Evolutionary conservation across 2,888 invertebrate genomes (phyloP).

Genomic region (Caenorhabditis sulstoni): DNA sequence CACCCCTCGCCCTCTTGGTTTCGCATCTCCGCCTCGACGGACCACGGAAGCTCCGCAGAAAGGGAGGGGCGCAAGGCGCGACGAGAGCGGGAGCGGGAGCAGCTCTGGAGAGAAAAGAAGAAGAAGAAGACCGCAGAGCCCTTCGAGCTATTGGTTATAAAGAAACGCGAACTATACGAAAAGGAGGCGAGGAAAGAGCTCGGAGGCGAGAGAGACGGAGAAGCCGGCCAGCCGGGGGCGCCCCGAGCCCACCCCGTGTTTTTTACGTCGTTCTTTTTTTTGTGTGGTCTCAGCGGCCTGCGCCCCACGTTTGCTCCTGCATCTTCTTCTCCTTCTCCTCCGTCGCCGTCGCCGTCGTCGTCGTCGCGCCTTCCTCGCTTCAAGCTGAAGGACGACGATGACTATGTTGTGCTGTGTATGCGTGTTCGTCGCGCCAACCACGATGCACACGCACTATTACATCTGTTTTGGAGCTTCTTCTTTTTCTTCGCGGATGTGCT

Average conservation of each 20-base stretch:
- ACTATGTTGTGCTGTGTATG: conserved; percentile 45
- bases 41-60: conserved; percentile 11
- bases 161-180: conserved; percentile 60
- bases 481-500: background rate
- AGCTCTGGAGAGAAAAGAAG: conserved; percentile 17
- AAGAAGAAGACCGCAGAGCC: conserved; percentile 39
- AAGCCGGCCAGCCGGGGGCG: conserved; percentile 50
- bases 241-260: conserved; percentile 55
- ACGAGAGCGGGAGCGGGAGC: conserved; percentile 1
- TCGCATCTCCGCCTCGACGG: conserved; percentile 40
- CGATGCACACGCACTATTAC: conserved; percentile 1
- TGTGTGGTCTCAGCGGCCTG: conserved; percentile 46
- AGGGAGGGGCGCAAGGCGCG: conserved; percentile 34
- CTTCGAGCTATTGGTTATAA: conserved; percentile 51
- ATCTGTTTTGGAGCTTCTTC: too few relatives aligned
- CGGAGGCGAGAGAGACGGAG: conserved; percentile 21
- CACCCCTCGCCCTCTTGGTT: conserved; percentile 8
- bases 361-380: conserved; percentile 8
- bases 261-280: conserved; percentile 57
- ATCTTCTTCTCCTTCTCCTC: conserved; percentile 34
- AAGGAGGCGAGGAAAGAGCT: conserved; percentile 39
- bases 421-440: conserved; percentile 9
- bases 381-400: conserved; percentile 31
- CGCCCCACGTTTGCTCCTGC: conserved; percentile 33
- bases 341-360: conserved; percentile 14